Conservation (phyloP, 2,113 vertebrate species). For the Indicator maculatus region DNA sequence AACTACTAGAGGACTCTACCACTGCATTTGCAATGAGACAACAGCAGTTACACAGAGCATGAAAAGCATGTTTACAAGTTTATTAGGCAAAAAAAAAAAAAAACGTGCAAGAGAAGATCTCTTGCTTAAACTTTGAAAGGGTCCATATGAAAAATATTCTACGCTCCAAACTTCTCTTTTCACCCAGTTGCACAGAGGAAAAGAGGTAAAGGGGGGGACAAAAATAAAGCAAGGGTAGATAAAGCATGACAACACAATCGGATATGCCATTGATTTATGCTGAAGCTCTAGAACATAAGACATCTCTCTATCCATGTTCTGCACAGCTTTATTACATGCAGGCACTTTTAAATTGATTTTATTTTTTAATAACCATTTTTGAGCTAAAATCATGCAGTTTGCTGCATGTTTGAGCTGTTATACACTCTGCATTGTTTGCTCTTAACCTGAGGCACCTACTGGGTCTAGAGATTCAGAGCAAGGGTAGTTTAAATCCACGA, state of each 20-base stretch:
- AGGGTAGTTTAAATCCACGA: not conserved
- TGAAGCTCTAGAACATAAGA: conserved; percentile 16
- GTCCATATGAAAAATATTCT: conserved; percentile 1
- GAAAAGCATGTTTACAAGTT: conserved; percentile 42
- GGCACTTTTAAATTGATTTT: not conserved
- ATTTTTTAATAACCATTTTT: not conserved
- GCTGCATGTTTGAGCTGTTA: not conserved
- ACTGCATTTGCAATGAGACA: not conserved
- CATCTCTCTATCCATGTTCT: not conserved
- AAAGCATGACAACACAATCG: not conserved
- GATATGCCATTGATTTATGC: not conserved
- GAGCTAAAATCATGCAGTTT: not conserved
- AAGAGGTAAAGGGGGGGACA: not conserved
- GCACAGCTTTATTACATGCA: conserved; percentile 4
- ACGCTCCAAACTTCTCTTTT: conserved; percentile 6
- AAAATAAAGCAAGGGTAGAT: not conserved
- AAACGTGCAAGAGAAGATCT: not conserved
- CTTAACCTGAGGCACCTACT: not conserved
- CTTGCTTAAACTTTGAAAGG: conserved; percentile 13
- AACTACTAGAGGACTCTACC: not conserved
- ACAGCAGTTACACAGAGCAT: conserved; percentile 37
- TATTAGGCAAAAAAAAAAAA: conserved; percentile 43
- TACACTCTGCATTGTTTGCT: not conserved
- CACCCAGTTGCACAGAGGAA: conserved; percentile 1
- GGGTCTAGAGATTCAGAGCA: not conserved